Evolutionary conservation across 2,113 vertebrate genomes (phyloP).

Genomic region (Chamaea fasciata): DNA sequence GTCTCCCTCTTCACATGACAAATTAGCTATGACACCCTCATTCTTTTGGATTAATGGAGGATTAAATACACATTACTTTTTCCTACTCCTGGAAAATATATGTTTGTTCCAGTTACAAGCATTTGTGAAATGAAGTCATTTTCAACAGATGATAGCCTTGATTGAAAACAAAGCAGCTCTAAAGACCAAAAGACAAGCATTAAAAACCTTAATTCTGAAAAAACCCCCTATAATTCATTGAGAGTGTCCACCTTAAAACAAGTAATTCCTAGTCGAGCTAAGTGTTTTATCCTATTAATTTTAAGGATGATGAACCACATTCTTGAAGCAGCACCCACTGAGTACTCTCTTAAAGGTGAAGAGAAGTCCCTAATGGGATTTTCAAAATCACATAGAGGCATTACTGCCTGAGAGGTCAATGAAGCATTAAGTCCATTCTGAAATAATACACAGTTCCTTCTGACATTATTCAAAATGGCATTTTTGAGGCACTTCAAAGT

Average conservation of each 20-base stretch:
- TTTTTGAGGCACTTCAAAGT: slow-evolving; percentile 26
- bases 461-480: slow-evolving; percentile 33
- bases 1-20: background rate
- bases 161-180: background rate
- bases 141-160: background rate
- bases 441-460: background rate
- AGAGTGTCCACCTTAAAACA: background rate
- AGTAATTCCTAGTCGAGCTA: background rate
- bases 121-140: background rate
- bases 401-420: background rate
- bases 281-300: background rate
- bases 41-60: background rate
- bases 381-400: background rate
- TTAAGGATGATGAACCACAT: background rate
- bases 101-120: background rate
- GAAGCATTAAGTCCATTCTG: slow-evolving; percentile 31
- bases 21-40: background rate
- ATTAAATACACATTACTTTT: background rate
- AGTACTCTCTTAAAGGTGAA: slow-evolving; percentile 3
- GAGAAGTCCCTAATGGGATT: slow-evolving; percentile 12
- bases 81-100: background rate
- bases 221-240: background rate
- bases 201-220: background rate
- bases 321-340: background rate
- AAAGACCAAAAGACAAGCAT: background rate